A percentile compares a stretch with the other conserved stretches of the same genome.
Evolutionary conservation across 2,113 vertebrate species (phyloP).

Genomic region (Choloepus hoffmanni): DNA sequence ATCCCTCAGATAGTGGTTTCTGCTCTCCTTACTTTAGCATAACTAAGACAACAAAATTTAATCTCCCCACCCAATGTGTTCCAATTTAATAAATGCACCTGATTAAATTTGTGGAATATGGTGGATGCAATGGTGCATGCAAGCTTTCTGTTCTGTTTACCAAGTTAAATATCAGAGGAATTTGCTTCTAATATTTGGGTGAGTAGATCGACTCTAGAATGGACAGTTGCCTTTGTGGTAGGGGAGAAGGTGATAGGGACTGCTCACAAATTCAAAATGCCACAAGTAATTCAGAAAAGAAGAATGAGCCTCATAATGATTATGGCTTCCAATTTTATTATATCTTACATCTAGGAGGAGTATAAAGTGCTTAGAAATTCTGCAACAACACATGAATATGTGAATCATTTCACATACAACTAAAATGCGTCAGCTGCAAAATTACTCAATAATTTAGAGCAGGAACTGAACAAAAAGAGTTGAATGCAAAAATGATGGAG

Average conservation of each 20-base stretch:
- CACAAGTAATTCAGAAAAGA: accelerated
- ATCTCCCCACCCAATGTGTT: background rate
- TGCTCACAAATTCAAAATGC: background rate
- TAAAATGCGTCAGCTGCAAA: background rate
- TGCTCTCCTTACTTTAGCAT: background rate
- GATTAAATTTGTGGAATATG: no score
- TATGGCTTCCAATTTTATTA: background rate
- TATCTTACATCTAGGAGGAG: background rate
- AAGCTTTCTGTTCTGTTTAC: background rate
- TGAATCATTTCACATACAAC: background rate
- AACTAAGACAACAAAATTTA: background rate
- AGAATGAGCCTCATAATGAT: background rate
- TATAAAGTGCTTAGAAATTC: background rate
- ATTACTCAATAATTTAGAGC: background rate
- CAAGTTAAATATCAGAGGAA: background rate
- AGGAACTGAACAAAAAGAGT: background rate
- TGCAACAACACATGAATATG: background rate
- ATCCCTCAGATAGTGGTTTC: background rate
- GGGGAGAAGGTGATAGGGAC: background rate
- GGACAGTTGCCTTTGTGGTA: background rate
- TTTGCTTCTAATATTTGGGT: background rate
- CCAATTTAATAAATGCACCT: background rate
- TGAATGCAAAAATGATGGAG: accelerated
- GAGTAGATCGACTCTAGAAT: accelerated
- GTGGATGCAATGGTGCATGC: accelerated